A percentile compares a stretch with the other conserved stretches of the same genome.
Evolutionary conservation across 1,140 invertebrate species (phyloP).

Genomic region (Matsumurasca onukii): DNA sequence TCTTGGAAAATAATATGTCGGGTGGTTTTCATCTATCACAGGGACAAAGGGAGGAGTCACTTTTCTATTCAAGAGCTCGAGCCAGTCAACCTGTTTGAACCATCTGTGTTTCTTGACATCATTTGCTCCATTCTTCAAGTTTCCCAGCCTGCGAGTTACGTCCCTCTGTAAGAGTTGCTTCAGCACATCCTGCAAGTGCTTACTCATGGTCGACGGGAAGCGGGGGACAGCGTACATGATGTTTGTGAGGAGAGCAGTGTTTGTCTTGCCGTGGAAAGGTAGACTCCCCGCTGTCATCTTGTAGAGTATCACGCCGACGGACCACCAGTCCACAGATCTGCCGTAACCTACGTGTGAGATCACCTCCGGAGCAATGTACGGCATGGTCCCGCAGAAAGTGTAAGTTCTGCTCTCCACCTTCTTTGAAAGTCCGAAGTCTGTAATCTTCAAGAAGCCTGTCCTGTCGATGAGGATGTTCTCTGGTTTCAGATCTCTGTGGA

Average conservation of each 20-base stretch:
- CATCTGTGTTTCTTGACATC: constrained; percentile 63
- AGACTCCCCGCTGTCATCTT: constrained; percentile 83
- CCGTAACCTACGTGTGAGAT: constrained; percentile 95
- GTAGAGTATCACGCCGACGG: constrained; percentile 83
- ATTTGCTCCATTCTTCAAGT: constrained; percentile 74
- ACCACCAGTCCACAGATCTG: constrained; percentile 97
- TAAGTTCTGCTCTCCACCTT: constrained; percentile 60
- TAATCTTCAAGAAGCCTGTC: constrained; percentile 65
- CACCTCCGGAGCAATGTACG: constrained; percentile 94
- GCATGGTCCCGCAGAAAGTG: constrained; percentile 94
- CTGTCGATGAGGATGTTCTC: constrained; percentile 91
- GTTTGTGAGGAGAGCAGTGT: constrained; percentile 89
- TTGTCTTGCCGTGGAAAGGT: constrained; percentile 81
- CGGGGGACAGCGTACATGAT: constrained; percentile 72
- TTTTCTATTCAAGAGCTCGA: constrained; percentile 41
- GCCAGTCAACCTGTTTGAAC: constrained; percentile 37
- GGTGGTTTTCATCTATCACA: constrained; percentile 50
- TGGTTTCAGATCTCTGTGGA: constrained; percentile 95
- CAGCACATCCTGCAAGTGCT: constrained; percentile 83
- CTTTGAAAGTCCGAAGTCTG: constrained; percentile 40
- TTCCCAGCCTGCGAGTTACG: constrained; percentile 87
- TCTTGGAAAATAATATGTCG: not conserved
- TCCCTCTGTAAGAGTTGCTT: constrained; percentile 83
- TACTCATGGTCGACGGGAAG: constrained; percentile 65
- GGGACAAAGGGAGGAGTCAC: constrained; percentile 33